Base-by-base conservation (phyloP, 1,140 invertebrate genomes). In the Diabrotica undecimpunctata region DNA sequence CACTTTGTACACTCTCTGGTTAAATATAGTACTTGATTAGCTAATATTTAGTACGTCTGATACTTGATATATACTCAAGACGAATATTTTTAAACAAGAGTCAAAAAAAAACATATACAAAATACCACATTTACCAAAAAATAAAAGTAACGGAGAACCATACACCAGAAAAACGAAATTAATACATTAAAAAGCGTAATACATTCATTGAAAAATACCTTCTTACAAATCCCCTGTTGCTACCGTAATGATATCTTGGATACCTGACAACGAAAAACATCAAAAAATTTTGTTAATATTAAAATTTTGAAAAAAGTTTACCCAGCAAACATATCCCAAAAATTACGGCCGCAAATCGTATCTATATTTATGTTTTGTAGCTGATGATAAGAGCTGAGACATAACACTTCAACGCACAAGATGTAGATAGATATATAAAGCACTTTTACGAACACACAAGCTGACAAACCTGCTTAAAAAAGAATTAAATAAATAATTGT, bases 161-260 rank as follows among this genome's bases (percentile, higher is more conserved):
- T 37, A 37, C 36, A 38, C 55, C 55, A 57, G 36, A 57, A 37
- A 55, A 37, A 12, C 35, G 38, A 60, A 13, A 60, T 50, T 46
- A 50, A 60, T 62, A 62, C 61, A 62, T 54, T n/a, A 8, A 62
- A 25, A 62, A 62, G 61, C 61, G 35, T 54, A 52, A 41, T 53
- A 14, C n/a, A 54, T 62, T 62, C 12, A 41, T 25, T 13, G n/a
- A 35, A 35, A 61, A 56, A 63, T 63, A 63, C 61, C 61, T 63
- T 63, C 54, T 63, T 39, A 39, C 51, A 56, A 53, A 63, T 63
- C 61, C 54, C 36, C 62, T 54, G 55, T 58, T 57, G 51, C 25
- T 62, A 62, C 61, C 37, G 14, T 37, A 54, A 54, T 54, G 51
- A 62, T 54, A 62, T 62, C 61, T 62, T 54, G 61, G 53, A 62